These are phyloP conservation scores for Dendroctonus valens DNA, from an alignment of 1,140 invertebrate species.

Conservation along the genomic window DNA sequence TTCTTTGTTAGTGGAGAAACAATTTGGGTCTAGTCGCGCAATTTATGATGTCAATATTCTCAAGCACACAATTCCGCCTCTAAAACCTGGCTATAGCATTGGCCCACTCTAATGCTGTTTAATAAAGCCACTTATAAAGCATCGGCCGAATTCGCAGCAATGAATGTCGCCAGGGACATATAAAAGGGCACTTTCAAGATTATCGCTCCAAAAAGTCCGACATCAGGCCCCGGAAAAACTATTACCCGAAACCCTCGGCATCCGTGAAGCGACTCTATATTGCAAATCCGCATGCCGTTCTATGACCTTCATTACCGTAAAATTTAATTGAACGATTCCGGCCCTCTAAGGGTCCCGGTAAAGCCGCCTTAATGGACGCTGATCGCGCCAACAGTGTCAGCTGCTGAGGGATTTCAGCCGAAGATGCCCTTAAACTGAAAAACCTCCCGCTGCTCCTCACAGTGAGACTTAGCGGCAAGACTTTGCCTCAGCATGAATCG, in stretches of 20 bases:
- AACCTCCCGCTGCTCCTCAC: too few relatives aligned
- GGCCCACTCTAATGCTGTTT: too few relatives aligned
- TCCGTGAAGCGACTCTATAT: conserved; percentile 13
- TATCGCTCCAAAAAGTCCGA: not conserved
- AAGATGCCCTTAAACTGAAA: too few relatives aligned
- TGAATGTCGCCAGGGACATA: too few relatives aligned
- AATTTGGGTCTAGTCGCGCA: conserved; percentile 18
- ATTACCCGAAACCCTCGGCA: conserved; percentile 2
- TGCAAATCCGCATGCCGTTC: conserved; percentile 19
- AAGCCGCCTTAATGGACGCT: not conserved
- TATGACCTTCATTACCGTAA: conserved; percentile 27
- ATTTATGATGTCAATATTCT: conserved; percentile 16
- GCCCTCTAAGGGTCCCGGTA: conserved; percentile 9
- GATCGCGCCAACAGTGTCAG: too few relatives aligned
- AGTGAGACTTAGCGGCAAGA: too few relatives aligned
- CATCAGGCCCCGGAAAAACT: conserved; percentile 4
- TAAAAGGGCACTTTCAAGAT: not conserved
- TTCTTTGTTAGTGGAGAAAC: conserved; percentile 27
- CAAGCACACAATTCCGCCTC: not conserved
- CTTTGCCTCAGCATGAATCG: too few relatives aligned
- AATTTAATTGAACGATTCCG: conserved; percentile 27
- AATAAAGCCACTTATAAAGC: too few relatives aligned
- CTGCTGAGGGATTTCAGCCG: too few relatives aligned
- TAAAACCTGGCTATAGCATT: too few relatives aligned
- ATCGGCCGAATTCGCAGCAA: too few relatives aligned